Evolutionary conservation across 2,888 invertebrate genomes (phyloP).

Genomic region (Cyclophora punctaria): DNA sequence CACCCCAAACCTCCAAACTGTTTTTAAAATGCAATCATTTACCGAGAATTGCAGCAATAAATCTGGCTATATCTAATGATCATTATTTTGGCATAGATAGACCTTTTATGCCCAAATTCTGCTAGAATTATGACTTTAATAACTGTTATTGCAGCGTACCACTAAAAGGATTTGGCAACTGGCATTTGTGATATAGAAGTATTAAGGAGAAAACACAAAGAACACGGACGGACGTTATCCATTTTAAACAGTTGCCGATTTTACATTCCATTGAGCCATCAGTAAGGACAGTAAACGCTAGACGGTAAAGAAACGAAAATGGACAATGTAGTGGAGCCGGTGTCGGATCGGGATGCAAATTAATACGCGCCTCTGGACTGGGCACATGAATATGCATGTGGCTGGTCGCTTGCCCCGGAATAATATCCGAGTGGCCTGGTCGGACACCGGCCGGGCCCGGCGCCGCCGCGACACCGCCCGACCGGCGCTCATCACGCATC

Average conservation of each 20-base stretch:
- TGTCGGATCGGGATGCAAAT: conserved; percentile 67
- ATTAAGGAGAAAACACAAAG: conserved; percentile 13
- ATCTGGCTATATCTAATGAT: conserved; percentile 9
- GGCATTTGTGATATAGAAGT: too few species aligned
- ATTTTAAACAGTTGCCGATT: conserved; percentile 25
- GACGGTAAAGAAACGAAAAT: conserved; percentile 56
- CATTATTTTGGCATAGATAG: conserved; percentile 6
- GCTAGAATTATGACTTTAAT: too few species aligned
- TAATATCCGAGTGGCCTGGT: conserved; percentile 52
- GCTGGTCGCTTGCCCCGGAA: conserved; percentile 48
- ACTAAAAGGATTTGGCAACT: too few species aligned
- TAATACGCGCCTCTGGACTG: conserved; percentile 67
- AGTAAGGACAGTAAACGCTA: conserved; percentile 30
- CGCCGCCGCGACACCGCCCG: conserved; percentile 4
- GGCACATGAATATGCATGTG: conserved; percentile 68
- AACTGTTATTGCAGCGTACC: too few species aligned
- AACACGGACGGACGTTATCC: conserved; percentile 12
- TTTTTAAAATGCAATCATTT: conserved; percentile 16
- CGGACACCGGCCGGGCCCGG: conserved; percentile 16
- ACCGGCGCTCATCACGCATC: conserved; percentile 12
- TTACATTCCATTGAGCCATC: conserved; percentile 41
- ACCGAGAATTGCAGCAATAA: conserved; percentile 8
- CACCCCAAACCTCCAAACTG: conserved; percentile 4
- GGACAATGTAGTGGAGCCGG: conserved; percentile 51
- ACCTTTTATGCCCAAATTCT: neutral